Percentiles rank a stretch among this genome's conserved stretches.
Evolutionary conservation across 2,888 invertebrate genomes (phyloP).

Genomic region (Phyllotreta cruciferae): DNA sequence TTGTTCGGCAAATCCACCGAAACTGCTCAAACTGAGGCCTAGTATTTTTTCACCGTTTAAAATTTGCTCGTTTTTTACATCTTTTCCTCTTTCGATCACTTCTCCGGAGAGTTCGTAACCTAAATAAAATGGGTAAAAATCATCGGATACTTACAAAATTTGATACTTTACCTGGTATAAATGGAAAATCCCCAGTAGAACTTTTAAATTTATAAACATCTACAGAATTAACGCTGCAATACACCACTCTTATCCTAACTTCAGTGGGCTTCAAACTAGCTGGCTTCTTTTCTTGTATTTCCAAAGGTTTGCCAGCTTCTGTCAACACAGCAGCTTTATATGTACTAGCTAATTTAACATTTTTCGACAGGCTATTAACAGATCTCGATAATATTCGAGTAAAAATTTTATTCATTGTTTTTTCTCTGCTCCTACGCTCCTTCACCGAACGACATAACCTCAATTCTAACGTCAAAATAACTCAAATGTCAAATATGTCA

Average conservation of each 20-base stretch:
- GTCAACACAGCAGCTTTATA: constrained; percentile 64
- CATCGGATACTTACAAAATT: neutral
- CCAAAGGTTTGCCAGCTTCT: constrained; percentile 62
- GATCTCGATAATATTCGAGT: constrained; percentile 20
- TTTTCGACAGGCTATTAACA: constrained; percentile 8
- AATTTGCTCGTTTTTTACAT: constrained; percentile 60
- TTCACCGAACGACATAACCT: constrained; percentile 18
- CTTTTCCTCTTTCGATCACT: constrained; percentile 65
- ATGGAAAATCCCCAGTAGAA: constrained; percentile 63
- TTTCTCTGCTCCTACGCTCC: neutral
- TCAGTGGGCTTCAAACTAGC: constrained; percentile 61
- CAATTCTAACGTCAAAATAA: constrained; percentile 1
- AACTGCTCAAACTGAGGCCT: constrained; percentile 63
- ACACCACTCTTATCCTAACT: constrained; percentile 70
- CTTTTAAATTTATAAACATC: constrained; percentile 66
- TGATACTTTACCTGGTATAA: constrained; percentile 61
- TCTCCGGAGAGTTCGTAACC: constrained; percentile 71
- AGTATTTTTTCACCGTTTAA: constrained; percentile 67
- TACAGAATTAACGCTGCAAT: constrained; percentile 70
- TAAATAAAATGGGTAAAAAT: neutral
- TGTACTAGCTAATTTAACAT: constrained; percentile 37
- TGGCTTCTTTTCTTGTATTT: constrained; percentile 60
- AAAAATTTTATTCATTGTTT: constrained; percentile 39
- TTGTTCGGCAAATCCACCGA: constrained; percentile 69
- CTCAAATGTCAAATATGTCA: too few species aligned